Conservation (phyloP, 2,888 invertebrate species). For the Atrina japonica region DNA sequence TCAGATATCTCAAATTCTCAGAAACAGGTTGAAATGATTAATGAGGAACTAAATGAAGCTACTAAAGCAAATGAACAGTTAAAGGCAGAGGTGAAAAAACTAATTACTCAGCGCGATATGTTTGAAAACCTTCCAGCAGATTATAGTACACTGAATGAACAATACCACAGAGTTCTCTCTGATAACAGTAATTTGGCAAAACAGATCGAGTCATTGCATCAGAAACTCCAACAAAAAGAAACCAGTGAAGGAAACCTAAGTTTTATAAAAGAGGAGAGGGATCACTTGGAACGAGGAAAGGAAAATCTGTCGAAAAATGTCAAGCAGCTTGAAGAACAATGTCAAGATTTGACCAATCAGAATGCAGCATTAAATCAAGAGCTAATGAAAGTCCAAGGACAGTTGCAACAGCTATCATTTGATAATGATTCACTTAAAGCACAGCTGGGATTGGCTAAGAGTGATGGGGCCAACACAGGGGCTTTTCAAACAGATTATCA, state of each 20-base stretch:
- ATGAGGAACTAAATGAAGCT: constrained; percentile 36
- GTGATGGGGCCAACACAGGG: constrained; percentile 51
- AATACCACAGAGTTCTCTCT: constrained; percentile 69
- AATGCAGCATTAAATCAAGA: constrained; percentile 61
- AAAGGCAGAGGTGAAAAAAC: constrained; percentile 38
- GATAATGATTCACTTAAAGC: constrained; percentile 65
- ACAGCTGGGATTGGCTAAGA: constrained; percentile 56
- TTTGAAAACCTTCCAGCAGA: constrained; percentile 65
- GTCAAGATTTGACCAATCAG: constrained; percentile 53
- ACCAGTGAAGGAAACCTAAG: constrained; percentile 48
- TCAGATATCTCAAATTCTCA: constrained; percentile 12
- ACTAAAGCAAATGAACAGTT: constrained; percentile 23
- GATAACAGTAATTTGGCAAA: constrained; percentile 74
- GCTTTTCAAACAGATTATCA: constrained; percentile 66
- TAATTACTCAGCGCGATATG: constrained; percentile 47
- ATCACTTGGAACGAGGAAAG: constrained; percentile 67
- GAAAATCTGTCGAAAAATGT: constrained; percentile 60
- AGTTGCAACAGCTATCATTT: constrained; percentile 65
- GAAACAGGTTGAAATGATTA: constrained; percentile 29
- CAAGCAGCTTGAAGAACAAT: constrained; percentile 66
- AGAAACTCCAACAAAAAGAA: constrained; percentile 57
- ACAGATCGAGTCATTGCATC: constrained; percentile 75
- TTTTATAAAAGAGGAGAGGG: constrained; percentile 57
- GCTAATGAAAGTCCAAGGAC: constrained; percentile 51
- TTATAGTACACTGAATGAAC: constrained; percentile 66